Percentiles rank a stretch among this genome's conserved stretches.
phyloP scores from a whole-genome alignment of 2,888 invertebrate species.

The Chalcosyrphus nemorum region DNA sequence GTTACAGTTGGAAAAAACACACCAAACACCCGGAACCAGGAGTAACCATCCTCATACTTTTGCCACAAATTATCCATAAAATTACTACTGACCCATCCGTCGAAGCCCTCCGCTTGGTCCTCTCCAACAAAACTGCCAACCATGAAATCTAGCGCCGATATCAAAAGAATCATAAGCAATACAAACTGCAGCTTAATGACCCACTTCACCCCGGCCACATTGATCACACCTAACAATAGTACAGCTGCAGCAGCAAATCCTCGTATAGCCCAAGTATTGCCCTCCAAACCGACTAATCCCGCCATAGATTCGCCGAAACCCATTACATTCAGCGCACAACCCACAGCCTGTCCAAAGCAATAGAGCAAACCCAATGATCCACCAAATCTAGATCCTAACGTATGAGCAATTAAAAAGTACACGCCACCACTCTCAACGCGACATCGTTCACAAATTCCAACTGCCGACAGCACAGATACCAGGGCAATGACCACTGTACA shows the following conservation, averaged over 20 bases:
- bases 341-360: slow-evolving; percentile 98
- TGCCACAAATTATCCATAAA: slow-evolving; percentile 92
- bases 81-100: slow-evolving; percentile 92
- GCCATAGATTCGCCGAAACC: slow-evolving; percentile 98
- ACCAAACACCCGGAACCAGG: slow-evolving; percentile 98
- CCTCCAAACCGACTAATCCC: slow-evolving; percentile 88
- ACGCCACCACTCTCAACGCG: slow-evolving; percentile 98
- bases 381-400: slow-evolving; percentile 95
- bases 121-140: slow-evolving; percentile 94
- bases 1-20: slow-evolving; percentile 99
- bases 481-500: slow-evolving; percentile 94
- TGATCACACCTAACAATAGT: slow-evolving; percentile 92
- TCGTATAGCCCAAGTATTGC: slow-evolving; percentile 90
- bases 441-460: slow-evolving; percentile 97
- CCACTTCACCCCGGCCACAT: slow-evolving; percentile 98
- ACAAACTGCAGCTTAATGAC: slow-evolving; percentile 97
- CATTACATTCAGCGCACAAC: slow-evolving; percentile 97
- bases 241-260: slow-evolving; percentile 95
- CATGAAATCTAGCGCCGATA: slow-evolving; percentile 96
- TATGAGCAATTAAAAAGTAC: slow-evolving; percentile 96
- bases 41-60: slow-evolving; percentile 89
- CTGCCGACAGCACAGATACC: slow-evolving; percentile 96
- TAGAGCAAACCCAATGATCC: slow-evolving; percentile 96
- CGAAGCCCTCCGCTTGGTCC: slow-evolving; percentile 90
- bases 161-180: slow-evolving; percentile 90